Evolutionary conservation across 1,140 invertebrate species (phyloP), one percentile per base, ranked within the genome.

Genomic region (Brachionus plicatilis): DNA sequence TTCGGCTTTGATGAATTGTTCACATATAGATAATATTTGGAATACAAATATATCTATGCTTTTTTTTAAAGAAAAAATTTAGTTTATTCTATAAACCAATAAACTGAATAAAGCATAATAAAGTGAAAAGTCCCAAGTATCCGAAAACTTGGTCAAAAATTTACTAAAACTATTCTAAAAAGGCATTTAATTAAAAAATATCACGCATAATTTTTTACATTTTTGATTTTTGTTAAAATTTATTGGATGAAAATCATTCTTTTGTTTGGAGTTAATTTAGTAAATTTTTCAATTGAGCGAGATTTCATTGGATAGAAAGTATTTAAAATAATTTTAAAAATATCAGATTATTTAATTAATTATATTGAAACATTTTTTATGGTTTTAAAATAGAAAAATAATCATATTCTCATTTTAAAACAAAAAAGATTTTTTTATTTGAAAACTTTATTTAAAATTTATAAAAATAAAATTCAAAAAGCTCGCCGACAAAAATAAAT

Each of bases 181-280:
- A 68, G 27, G 33, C 66, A 75, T 43, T 70, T 37, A 70, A 47
- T 27, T 27, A 76, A 50, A 76, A 76, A 76, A 47, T 47, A 50
- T 76, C 72, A 76, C 4, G 45, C 72, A 76, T 76, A 76, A 76
- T 76, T 76, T 76, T 27, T 47, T 20, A 56, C 41, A 50, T 27
- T 47, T 47, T 56, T 56, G 11, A 45, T 56, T 20, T 56, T 78
- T 56, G 41, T 1, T 47, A 68, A 50, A 14, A 56, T 80, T 80
- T 80, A 80, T 80, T 50, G 24, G 29, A 53, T 20, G 29, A 20
- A 29, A 56, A 53, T 50, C 7, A 33, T 20, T n/a, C 53, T 37
- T 53, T 50, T 53, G 3, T 29, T 50, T 78, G 0, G n/a, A 47
- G 4, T 29, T 47, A 29, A 47, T 14, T 33, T 68, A 41, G n/a